Percentiles rank a stretch among this genome's conserved stretches.
Conservation (phyloP, 2,113 vertebrate species). For the Hystrix cristata region DNA sequence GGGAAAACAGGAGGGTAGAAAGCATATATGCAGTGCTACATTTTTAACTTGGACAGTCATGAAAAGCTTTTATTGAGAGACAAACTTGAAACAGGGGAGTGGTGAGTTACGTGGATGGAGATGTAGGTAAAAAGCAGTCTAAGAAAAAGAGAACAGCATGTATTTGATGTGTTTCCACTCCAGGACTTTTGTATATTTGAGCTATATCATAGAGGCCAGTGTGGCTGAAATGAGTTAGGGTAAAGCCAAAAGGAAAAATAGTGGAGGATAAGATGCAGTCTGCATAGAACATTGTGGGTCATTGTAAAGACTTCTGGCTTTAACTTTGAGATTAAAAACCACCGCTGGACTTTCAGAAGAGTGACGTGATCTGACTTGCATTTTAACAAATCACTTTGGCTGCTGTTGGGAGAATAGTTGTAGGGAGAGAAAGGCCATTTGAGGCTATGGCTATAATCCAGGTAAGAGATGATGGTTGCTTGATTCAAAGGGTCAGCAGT, state of each 20-base stretch:
- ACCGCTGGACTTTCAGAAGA: background rate
- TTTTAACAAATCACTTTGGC: background rate
- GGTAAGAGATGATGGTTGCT: background rate
- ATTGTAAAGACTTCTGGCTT: background rate
- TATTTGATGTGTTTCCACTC: background rate
- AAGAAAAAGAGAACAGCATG: background rate
- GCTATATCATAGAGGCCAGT: background rate
- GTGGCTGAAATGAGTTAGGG: background rate
- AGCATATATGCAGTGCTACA: background rate
- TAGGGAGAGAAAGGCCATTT: background rate
- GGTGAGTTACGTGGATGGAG: background rate
- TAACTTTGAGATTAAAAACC: background rate
- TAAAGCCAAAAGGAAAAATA: background rate
- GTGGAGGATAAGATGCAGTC: background rate
- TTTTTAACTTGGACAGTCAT: background rate
- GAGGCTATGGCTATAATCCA: background rate
- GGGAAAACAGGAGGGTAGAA: slow-evolving; percentile 49
- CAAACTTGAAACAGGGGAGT: background rate
- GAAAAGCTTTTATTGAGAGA: slow-evolving; percentile 23
- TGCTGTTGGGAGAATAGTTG: background rate
- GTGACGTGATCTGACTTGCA: background rate
- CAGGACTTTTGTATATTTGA: background rate
- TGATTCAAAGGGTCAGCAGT: background rate
- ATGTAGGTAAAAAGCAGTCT: background rate
- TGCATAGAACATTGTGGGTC: background rate